Evolutionary conservation across 2,888 invertebrate species (phyloP).

Genomic region (Cephus pulcher): DNA sequence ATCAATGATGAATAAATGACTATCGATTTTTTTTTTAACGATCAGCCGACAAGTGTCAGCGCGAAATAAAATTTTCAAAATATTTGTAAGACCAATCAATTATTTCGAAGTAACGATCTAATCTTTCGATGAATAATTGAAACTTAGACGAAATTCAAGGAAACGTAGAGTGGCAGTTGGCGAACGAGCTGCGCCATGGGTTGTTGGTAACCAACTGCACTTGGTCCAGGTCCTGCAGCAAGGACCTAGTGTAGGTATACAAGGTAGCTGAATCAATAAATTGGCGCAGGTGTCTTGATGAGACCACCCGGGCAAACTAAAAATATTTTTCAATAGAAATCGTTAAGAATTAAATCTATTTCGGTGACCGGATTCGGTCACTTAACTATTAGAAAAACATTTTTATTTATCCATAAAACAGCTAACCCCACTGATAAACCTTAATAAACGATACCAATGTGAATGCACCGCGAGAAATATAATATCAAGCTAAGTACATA

Average conservation of each 20-base stretch:
- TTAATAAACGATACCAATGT: background rate
- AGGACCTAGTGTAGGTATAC: slow-evolving; percentile 23
- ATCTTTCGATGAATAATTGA: background rate
- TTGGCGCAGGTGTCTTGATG: slow-evolving; percentile 33
- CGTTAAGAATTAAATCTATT: background rate
- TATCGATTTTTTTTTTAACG: background rate
- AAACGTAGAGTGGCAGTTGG: slow-evolving; percentile 33
- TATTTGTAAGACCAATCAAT: background rate
- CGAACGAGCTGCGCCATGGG: slow-evolving; percentile 39
- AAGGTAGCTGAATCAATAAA: slow-evolving; percentile 31
- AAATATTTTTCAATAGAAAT: background rate
- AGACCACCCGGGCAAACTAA: background rate
- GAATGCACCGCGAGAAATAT: background rate
- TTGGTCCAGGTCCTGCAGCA: slow-evolving; percentile 37
- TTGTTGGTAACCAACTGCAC: slow-evolving; percentile 41
- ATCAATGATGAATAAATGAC: background rate
- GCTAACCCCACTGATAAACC: background rate
- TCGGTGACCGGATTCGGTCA: background rate
- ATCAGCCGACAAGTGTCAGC: background rate
- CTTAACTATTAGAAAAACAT: background rate
- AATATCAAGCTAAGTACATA: background rate
- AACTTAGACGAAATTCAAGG: background rate
- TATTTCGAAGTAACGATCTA: background rate
- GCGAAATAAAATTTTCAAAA: background rate
- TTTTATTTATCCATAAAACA: background rate